These are phyloP conservation scores for Aegypius monachus DNA, from an alignment of 2,113 vertebrate genomes.

Conservation along the genomic window DNA sequence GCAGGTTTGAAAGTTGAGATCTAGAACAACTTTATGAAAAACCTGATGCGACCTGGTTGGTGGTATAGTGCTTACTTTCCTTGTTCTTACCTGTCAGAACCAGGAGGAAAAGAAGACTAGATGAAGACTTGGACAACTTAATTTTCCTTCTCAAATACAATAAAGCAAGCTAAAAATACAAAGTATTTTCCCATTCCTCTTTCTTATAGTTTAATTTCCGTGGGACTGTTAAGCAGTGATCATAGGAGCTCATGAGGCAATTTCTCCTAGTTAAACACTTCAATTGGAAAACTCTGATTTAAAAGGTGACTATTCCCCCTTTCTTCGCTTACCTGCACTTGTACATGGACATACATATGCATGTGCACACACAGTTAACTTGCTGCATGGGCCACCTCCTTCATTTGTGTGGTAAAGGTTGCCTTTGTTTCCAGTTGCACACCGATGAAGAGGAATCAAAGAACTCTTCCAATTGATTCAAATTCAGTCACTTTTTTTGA, in stretches of 20 bases:
- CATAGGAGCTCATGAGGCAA: not conserved
- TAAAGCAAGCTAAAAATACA: not conserved
- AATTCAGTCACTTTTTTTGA: not conserved
- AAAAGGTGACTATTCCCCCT: not conserved
- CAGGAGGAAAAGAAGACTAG: not conserved
- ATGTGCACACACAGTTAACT: not conserved
- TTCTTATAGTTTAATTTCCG: not conserved
- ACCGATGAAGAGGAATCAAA: not conserved
- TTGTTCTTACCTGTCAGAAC: not conserved
- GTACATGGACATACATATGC: accelerated
- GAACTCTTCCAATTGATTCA: not conserved
- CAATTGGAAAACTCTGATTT: not conserved
- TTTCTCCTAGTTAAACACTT: not conserved
- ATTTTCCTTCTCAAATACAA: not conserved
- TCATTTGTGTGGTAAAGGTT: not conserved
- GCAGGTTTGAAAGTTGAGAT: not conserved
- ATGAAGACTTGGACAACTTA: not conserved
- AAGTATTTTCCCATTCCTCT: not conserved
- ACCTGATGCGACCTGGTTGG: not conserved
- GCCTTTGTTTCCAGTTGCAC: not conserved
- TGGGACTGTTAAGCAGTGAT: not conserved
- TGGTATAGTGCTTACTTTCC: not conserved
- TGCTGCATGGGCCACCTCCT: not conserved
- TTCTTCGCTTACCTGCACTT: not conserved
- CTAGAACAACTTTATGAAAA: not conserved